Evolutionary conservation across 1,140 invertebrate species (phyloP), one percentile per base, ranked within the genome.

Genomic region (fruit fly (Drosophila melanogaster)): DNA sequence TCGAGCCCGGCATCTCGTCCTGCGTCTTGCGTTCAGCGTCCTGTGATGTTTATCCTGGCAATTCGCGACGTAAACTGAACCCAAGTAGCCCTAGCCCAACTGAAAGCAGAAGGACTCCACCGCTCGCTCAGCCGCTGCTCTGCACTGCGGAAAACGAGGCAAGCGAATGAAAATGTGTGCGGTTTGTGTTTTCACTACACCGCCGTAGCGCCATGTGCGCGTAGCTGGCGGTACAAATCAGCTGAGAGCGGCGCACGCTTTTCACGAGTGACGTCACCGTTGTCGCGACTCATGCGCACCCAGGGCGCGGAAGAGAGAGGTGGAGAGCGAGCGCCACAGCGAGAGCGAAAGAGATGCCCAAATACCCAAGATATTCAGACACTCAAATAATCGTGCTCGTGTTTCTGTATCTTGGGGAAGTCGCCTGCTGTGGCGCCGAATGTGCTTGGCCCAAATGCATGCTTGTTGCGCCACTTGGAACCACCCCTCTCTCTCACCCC

Each of bases 201-300:
- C 54, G 60, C 79, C 70, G 79, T 84, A 49, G 26, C 54, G 60
- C 79, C 70, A 84, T 83, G 69, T 81, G 79, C 62, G 65, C 66
- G 65, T 49, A 41, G 71, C 50, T 37, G 73, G 67, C 67, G 57
- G 53, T 50, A 37, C 17, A 71, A 89, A 89, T 73, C 83, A 87
- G 83, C 83, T 87, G 84, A 56, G 64, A 77, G 55, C 60, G 80
- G 80, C 70, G 61, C 43, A 72, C 70, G 70, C 66, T 62, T 74
- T 86, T 75, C 70, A 30, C 74, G 41, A 57, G 73, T 89, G 83
- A 87, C 83, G 83, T 87, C 83, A 87, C 64, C 30, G 64, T 59
- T 70, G 53, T 49, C 64, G 55, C 54, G 49, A 61, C 79, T 76
- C 83, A 86, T 86, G 83, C 83, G 83, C 83, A 62, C 12, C 67